These are phyloP conservation scores for Tetranychus cinnabarinus DNA, from an alignment of 1,140 invertebrate species.

Conservation along the genomic window DNA sequence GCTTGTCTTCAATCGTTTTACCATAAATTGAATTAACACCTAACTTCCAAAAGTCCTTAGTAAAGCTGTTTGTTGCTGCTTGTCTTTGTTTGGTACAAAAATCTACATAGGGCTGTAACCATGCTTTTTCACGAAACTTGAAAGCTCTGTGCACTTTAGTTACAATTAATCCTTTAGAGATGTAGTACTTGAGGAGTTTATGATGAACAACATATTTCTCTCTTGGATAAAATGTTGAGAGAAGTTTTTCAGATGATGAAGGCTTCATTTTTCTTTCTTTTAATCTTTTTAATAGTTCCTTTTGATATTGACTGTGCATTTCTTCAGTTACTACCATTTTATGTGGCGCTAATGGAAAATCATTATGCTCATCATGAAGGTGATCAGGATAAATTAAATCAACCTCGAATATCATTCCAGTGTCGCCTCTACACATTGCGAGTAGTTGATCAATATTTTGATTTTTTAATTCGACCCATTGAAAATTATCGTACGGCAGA, in stretches of 20 bases:
- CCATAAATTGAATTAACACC: slow-evolving; percentile 26
- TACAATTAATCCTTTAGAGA: slow-evolving; percentile 22
- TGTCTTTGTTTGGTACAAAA: slow-evolving; percentile 19
- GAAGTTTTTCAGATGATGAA: background rate
- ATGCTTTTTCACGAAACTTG: slow-evolving; percentile 24
- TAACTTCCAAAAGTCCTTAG: slow-evolving; percentile 19
- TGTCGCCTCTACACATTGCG: background rate
- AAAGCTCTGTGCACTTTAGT: slow-evolving; percentile 25
- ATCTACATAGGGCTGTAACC: slow-evolving; percentile 23
- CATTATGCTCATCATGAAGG: background rate
- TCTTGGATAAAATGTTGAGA: background rate
- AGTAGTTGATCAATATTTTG: background rate
- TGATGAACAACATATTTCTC: background rate
- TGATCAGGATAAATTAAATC: background rate
- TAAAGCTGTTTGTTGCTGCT: slow-evolving; percentile 15
- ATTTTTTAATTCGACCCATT: background rate
- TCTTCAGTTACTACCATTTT: background rate
- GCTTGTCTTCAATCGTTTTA: slow-evolving; percentile 26
- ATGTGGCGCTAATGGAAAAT: background rate
- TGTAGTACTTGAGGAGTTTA: slow-evolving; percentile 19
- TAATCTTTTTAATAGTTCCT: too few relatives aligned
- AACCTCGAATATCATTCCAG: background rate
- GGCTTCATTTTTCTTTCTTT: too few relatives aligned
- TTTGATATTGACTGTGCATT: background rate
- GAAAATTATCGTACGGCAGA: background rate